Conservation (phyloP, 2,888 invertebrate genomes). For the Hypselothyrea guttata region DNA sequence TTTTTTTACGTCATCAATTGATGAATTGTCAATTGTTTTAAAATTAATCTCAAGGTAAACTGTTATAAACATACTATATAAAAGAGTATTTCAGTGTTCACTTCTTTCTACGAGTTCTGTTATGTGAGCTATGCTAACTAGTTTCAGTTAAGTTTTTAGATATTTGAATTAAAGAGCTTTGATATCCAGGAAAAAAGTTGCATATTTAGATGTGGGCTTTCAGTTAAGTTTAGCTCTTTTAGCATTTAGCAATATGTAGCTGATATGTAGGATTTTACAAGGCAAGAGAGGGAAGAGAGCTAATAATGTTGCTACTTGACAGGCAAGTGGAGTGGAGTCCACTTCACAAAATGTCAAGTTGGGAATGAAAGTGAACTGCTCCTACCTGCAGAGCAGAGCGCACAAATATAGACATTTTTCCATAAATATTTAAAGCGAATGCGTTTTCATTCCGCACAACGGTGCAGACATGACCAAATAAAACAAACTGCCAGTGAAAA, state of each 20-base stretch:
- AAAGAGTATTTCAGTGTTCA: no score
- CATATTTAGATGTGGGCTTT: conserved; percentile 47
- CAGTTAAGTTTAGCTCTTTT: conserved; percentile 31
- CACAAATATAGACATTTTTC: conserved; percentile 78
- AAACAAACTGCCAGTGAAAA: conserved; percentile 65
- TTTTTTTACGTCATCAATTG: no score
- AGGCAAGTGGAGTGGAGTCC: conserved; percentile 8
- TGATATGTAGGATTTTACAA: conserved; percentile 11
- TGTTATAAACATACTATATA: no score
- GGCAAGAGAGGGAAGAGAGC: conserved; percentile 13
- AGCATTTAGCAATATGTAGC: conserved; percentile 59
- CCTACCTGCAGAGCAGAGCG: conserved; percentile 9
- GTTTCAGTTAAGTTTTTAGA: conserved; percentile 8
- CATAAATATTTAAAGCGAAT: conserved; percentile 80
- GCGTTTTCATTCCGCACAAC: conserved; percentile 78
- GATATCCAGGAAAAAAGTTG: conserved; percentile 52
- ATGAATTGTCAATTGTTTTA: no score
- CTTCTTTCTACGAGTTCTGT: no score
- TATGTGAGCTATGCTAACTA: not conserved
- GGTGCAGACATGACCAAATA: conserved; percentile 61
- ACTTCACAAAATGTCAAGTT: conserved; percentile 52
- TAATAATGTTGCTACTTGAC: conserved; percentile 38
- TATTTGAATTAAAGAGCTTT: conserved; percentile 58
- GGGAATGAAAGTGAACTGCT: conserved; percentile 35
- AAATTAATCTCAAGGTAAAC: no score